phyloP scores from a whole-genome alignment of 2,113 vertebrate genomes.

The Sinocyclocheilus grahami region DNA sequence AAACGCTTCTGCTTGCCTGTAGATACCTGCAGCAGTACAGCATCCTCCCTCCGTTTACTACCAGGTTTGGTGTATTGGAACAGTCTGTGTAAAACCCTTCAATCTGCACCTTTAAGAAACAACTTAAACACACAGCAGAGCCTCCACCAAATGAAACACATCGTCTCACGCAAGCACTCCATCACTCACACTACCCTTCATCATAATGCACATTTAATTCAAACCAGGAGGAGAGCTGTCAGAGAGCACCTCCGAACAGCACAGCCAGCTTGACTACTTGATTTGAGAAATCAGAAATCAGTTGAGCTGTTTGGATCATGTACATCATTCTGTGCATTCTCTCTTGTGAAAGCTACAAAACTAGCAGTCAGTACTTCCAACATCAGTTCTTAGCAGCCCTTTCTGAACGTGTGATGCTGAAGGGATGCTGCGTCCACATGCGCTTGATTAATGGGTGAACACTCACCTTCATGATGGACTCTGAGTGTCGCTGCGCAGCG shows the following conservation, averaged over 20 bases:
- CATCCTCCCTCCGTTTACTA: not conserved
- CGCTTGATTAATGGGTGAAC: not conserved
- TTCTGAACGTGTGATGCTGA: not conserved
- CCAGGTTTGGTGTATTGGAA: not conserved
- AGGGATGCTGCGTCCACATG: not conserved
- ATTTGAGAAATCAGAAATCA: too few relatives aligned
- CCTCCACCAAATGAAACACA: not conserved
- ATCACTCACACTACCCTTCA: not conserved
- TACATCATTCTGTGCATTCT: not conserved
- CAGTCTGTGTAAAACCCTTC: not conserved
- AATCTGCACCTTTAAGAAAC: not conserved
- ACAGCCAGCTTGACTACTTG: too few relatives aligned
- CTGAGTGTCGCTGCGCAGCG: not conserved
- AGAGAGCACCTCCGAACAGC: too few relatives aligned
- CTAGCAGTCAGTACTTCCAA: not conserved
- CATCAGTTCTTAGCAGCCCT: not conserved
- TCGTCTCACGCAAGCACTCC: not conserved
- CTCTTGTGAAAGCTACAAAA: not conserved
- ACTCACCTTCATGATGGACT: slow-evolving; percentile 26
- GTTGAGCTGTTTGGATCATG: not conserved
- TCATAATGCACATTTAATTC: not conserved
- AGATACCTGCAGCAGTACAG: not conserved
- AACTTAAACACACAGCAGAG: not conserved
- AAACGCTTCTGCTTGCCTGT: not conserved
- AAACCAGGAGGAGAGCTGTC: not conserved